phyloP scores from a whole-genome alignment of 2,888 invertebrate species.

The Cetonia aurata region DNA sequence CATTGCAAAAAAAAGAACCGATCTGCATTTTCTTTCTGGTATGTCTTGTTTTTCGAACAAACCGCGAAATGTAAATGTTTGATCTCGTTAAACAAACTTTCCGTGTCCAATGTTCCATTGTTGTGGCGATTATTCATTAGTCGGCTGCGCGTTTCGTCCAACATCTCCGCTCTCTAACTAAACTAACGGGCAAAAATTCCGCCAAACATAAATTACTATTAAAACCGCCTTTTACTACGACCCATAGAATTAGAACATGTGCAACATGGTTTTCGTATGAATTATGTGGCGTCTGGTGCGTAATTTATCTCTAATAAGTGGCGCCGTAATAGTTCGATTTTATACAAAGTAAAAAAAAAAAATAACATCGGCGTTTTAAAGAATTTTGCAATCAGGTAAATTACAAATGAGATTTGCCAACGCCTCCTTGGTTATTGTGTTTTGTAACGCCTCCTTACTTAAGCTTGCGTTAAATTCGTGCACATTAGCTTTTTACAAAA shows the following conservation, averaged over 20 bases:
- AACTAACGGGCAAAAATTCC: conserved; percentile 13
- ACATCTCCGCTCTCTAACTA: not conserved
- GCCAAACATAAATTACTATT: conserved; percentile 11
- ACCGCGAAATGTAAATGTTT: conserved; percentile 30
- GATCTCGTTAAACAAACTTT: conserved; percentile 15
- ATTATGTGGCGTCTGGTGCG: not conserved
- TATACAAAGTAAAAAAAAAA: too few relatives aligned
- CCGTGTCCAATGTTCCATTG: conserved; percentile 13
- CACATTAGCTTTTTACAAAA: conserved; percentile 33
- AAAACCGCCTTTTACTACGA: conserved; percentile 17
- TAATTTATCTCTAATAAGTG: too few relatives aligned
- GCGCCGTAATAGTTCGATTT: too few relatives aligned
- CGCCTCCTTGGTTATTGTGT: not conserved
- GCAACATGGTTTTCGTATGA: conserved; percentile 10
- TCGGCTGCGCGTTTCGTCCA: conserved; percentile 1
- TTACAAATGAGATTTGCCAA: too few relatives aligned
- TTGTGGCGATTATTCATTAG: conserved; percentile 19
- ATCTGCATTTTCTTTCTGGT: not conserved
- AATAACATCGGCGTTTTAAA: too few relatives aligned
- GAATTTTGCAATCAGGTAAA: too few relatives aligned
- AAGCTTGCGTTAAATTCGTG: conserved; percentile 35
- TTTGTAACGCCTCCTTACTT: conserved; percentile 18
- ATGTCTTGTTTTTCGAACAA: conserved; percentile 4
- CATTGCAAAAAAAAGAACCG: conserved; percentile 24
- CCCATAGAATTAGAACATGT: conserved; percentile 4